Evolutionary conservation across 1,140 invertebrate species (phyloP), one percentile per base, ranked within the genome.

Genomic region (Brachionus sp.): DNA sequence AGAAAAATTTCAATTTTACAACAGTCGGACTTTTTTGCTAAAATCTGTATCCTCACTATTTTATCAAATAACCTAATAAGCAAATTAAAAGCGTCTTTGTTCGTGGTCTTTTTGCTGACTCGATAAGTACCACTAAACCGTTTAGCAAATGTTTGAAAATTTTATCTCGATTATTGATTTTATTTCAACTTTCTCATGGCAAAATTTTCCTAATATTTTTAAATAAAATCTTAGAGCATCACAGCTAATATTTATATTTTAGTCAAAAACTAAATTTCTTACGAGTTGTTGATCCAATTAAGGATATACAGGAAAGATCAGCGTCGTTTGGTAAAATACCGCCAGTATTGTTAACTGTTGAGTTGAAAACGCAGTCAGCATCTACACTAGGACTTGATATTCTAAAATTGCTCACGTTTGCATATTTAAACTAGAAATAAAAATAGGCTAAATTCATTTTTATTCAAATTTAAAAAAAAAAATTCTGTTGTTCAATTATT

Each of bases 271-370:
- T 29, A 29, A 29, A 50, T 50, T 57, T 57, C 50, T 57, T 57
- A 57, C 50, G 50, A 57, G 50, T 57, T 57, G 9, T 62, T 62
- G 46, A 37, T 39, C 46, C 23, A 4, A 80, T 80, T 9, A 29
- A 57, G 5, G 77, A 62, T 35, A 80, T 80, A 12, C 50, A 62
- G 16, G 77, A 80, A 5, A 80, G 37, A 66, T 80, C 77, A 66
- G 50, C 77, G 37, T 80, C 77, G 9, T 37, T 57, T 42, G 77
- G 53, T 5, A 62, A 19, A 19, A 80, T 13, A 37, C 33, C 77
- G 13, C 25, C 46, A 25, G 62, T 2, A 66, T 62, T 80, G 33
- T 80, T 80, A 9, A 66, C 33, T 12, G 77, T 80, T 53, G 77
- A 80, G 33, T 80, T 80, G 16, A 80, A 80, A 25, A 80, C 77